Percentiles rank a stretch among this genome's conserved stretches.
These are phyloP conservation scores for Drosophila nigromelanica DNA, from an alignment of 1,140 invertebrate genomes.

Conservation along the genomic window DNA sequence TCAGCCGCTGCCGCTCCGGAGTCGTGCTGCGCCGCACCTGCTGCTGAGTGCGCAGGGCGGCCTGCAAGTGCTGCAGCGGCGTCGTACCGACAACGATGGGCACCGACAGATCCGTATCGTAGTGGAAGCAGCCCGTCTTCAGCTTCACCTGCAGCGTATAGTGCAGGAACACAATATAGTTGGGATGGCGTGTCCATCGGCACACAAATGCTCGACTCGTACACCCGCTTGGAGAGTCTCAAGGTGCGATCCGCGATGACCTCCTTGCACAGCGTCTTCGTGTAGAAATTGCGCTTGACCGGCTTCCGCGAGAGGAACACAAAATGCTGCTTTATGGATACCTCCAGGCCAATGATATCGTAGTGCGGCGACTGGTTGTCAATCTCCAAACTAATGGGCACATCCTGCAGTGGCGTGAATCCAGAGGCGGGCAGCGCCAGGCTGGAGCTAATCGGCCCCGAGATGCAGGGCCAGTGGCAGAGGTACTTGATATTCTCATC, in stretches of 20 bases:
- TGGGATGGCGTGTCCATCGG: slow-evolving; percentile 77
- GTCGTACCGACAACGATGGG: slow-evolving; percentile 71
- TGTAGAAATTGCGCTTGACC: slow-evolving; percentile 75
- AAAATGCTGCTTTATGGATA: slow-evolving; percentile 75
- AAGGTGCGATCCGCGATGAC: slow-evolving; percentile 66
- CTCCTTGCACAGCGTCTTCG: slow-evolving; percentile 67
- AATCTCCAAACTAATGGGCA: slow-evolving; percentile 71
- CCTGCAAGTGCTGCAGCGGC: slow-evolving; percentile 56
- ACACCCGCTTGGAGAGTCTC: slow-evolving; percentile 70
- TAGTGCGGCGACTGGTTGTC: slow-evolving; percentile 82
- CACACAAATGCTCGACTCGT: slow-evolving; percentile 68
- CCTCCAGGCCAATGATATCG: slow-evolving; percentile 71
- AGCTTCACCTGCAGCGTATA: slow-evolving; percentile 76
- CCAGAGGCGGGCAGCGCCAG: slow-evolving; percentile 69
- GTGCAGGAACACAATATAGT: slow-evolving; percentile 79
- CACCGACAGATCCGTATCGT: slow-evolving; percentile 77
- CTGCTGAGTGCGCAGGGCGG: slow-evolving; percentile 51
- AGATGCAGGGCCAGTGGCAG: slow-evolving; percentile 80
- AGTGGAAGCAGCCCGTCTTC: slow-evolving; percentile 77
- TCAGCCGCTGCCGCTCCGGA: slow-evolving; percentile 65
- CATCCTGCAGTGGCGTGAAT: slow-evolving; percentile 72
- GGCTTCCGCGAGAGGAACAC: slow-evolving; percentile 78
- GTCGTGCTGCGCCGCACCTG: slow-evolving; percentile 49
- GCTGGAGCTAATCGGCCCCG: slow-evolving; percentile 71
- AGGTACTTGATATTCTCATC: slow-evolving; percentile 80